Conservation (phyloP, 92 coral and sea anemone species). For the Zoanthus solanderi region DNA sequence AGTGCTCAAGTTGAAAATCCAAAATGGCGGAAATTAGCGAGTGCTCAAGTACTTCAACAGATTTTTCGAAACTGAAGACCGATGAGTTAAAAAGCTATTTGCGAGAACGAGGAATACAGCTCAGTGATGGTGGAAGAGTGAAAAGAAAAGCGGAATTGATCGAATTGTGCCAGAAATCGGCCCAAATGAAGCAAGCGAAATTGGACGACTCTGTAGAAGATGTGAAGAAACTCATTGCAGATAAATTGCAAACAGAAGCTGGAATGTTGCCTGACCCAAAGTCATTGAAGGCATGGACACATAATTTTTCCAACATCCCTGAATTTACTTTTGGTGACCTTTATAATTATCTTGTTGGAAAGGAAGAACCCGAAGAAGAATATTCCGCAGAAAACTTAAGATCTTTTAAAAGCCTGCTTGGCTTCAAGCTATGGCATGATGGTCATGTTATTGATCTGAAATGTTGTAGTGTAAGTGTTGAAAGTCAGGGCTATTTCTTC, state of each 20-base stretch:
- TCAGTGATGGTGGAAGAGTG: constrained; percentile 45
- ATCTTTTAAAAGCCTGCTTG: constrained; percentile 39
- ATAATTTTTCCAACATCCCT: constrained; percentile 23
- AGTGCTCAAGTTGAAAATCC: constrained; percentile 26
- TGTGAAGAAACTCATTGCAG: constrained; percentile 12
- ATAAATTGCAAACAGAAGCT: constrained; percentile 24
- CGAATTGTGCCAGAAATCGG: constrained; percentile 44
- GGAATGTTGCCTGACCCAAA: constrained; percentile 54
- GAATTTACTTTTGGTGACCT: constrained; percentile 41
- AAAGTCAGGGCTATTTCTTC: constrained; percentile 8
- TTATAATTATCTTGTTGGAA: constrained; percentile 40
- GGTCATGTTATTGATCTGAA: constrained; percentile 43
- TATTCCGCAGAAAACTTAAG: constrained; percentile 44
- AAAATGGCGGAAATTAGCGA: constrained; percentile 26
- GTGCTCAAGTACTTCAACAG: constrained; percentile 1
- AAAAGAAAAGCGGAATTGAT: constrained; percentile 49
- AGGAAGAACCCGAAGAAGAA: constrained; percentile 29
- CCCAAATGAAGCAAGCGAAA: constrained; percentile 49
- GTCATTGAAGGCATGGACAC: constrained; percentile 30
- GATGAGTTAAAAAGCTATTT: constrained; percentile 40
- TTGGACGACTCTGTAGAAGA: constrained; percentile 28
- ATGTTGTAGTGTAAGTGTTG: neutral
- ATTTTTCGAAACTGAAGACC: constrained; percentile 34
- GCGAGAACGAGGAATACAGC: constrained; percentile 54
- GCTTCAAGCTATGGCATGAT: constrained; percentile 33